Conservation (phyloP, 1,140 invertebrate species). For the Drosophila kohkoa region DNA sequence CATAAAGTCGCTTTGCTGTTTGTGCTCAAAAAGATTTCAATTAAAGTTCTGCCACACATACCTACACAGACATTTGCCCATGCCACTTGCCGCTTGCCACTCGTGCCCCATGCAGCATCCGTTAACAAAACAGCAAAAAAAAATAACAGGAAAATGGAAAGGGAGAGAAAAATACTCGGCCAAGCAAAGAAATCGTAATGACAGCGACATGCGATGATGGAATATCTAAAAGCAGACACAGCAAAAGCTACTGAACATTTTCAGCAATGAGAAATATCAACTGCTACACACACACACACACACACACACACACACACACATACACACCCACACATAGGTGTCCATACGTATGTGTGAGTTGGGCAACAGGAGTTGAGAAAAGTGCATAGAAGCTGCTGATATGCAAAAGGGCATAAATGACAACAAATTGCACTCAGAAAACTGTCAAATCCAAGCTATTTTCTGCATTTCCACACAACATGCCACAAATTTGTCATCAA, state of each 20-base stretch:
- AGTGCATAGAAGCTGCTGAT: slow-evolving; percentile 1
- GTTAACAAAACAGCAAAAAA: neutral
- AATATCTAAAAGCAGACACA: slow-evolving; percentile 20
- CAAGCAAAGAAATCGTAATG: slow-evolving; percentile 30
- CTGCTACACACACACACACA: slow-evolving; percentile 9
- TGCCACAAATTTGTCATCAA: neutral
- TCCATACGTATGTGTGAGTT: neutral
- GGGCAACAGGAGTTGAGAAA: neutral
- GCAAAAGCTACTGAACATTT: slow-evolving; percentile 7
- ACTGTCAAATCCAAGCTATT: neutral
- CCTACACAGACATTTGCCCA: neutral
- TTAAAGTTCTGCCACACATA: slow-evolving; percentile 63
- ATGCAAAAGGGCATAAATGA: slow-evolving; percentile 9
- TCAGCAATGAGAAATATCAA: slow-evolving; percentile 1
- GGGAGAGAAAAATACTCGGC: neutral
- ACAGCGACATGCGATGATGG: slow-evolving; percentile 31
- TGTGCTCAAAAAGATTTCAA: slow-evolving; percentile 72
- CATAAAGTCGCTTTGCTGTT: slow-evolving; percentile 68
- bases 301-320: slow-evolving; percentile 8
- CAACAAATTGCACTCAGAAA: slow-evolving; percentile 1
- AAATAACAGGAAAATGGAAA: too few species aligned
- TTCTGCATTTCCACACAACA: neutral
- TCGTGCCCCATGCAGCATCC: neutral
- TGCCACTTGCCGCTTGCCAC: too few species aligned
- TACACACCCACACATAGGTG: neutral